A percentile compares a stretch with the other conserved stretches of the same genome.
phyloP scores from a whole-genome alignment of 2,113 vertebrate species.

The Sigmodon hispidus region DNA sequence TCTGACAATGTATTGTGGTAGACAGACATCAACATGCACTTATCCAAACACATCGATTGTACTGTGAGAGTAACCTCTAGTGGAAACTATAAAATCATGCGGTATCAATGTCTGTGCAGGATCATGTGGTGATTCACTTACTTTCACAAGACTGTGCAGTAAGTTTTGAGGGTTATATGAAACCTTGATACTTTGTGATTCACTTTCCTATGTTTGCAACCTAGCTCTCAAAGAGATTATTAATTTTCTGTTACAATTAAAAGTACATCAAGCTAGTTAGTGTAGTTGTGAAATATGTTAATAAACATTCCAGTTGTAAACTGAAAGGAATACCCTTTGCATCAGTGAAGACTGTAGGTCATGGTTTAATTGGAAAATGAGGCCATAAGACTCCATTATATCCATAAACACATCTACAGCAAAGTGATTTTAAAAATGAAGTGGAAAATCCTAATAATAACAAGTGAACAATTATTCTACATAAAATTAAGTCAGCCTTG shows the following conservation, averaged over 20 bases:
- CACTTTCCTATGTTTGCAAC: not conserved
- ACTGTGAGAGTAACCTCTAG: not conserved
- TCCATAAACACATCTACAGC: not conserved
- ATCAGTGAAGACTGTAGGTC: not conserved
- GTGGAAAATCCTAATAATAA: not conserved
- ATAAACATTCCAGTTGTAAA: not conserved
- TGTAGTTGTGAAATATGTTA: slow-evolving; percentile 2
- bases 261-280: not conserved
- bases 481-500: not conserved
- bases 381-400: not conserved
- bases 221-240: not conserved
- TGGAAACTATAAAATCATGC: not conserved
- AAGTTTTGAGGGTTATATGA: not conserved
- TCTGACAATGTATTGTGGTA: not conserved
- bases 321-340: not conserved
- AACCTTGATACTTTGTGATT: not conserved
- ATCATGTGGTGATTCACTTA: too few species aligned
- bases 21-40: not conserved
- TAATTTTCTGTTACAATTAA: not conserved
- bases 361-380: not conserved
- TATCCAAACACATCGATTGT: not conserved
- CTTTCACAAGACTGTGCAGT: not conserved
- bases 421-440: not conserved
- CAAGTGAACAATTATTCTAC: not conserved
- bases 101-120: not conserved